phyloP scores from a whole-genome alignment of 2,113 vertebrate genomes.

The Raja brachyura region DNA sequence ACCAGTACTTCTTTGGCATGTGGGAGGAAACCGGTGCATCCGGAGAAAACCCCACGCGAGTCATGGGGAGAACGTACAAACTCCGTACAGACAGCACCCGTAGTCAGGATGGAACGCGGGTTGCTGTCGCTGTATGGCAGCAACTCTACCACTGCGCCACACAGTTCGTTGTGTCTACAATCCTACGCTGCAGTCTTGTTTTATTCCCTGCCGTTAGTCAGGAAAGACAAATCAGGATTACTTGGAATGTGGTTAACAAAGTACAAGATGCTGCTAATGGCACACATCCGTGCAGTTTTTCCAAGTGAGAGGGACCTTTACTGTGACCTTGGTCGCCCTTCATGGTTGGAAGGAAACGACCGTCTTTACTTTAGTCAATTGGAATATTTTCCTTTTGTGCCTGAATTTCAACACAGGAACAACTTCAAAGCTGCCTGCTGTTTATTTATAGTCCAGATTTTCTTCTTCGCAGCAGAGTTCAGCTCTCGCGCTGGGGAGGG shows the following conservation, averaged over 20 bases:
- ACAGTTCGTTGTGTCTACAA: too few relatives aligned
- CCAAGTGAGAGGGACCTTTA: conserved; percentile 20
- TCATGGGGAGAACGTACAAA: too few relatives aligned
- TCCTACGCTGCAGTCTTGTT: too few relatives aligned
- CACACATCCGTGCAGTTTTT: neutral
- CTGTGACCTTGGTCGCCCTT: conserved; percentile 24
- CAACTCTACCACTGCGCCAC: too few relatives aligned
- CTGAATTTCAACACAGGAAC: neutral
- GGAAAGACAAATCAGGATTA: neutral
- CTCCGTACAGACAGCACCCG: too few relatives aligned
- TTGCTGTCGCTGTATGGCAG: too few relatives aligned
- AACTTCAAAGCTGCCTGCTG: conserved; percentile 21
- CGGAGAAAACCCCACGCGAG: too few relatives aligned
- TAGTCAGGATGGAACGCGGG: too few relatives aligned
- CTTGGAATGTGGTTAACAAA: neutral
- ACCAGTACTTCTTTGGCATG: too few relatives aligned
- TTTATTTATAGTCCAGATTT: conserved; percentile 34
- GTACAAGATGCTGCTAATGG: neutral
- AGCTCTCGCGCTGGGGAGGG: neutral
- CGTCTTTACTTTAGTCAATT: conserved; percentile 20
- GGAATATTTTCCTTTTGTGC: conserved; percentile 9
- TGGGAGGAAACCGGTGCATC: too few relatives aligned
- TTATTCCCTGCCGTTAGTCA: neutral
- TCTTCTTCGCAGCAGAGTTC: conserved; percentile 6
- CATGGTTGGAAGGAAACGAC: conserved; percentile 18